Conservation (phyloP, 2,797 vertebrate genomes). For the Coendou prehensilis region DNA sequence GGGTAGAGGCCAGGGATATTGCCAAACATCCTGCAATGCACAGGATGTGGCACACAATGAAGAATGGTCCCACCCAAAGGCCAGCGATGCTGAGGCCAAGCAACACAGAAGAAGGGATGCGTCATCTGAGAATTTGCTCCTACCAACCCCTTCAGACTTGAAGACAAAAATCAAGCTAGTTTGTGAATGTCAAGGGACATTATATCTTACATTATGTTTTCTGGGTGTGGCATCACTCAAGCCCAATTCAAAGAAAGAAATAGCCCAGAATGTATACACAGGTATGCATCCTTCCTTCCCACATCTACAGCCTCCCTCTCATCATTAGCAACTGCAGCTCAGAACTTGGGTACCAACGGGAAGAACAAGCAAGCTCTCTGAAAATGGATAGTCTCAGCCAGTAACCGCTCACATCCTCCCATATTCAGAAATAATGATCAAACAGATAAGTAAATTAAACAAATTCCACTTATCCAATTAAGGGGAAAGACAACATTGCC, state of each 20-base stretch:
- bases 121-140: neutral
- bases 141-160: neutral
- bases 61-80: neutral
- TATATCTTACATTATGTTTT: neutral
- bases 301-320: neutral
- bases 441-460: neutral
- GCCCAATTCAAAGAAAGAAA: neutral
- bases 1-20: neutral
- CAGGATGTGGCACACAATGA: too few relatives aligned
- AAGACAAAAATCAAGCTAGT: neutral
- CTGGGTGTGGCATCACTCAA: neutral
- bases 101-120: neutral
- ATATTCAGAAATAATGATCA: too few relatives aligned
- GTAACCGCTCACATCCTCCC: neutral
- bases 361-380: neutral
- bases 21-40: neutral
- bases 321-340: neutral
- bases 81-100: neutral
- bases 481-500: neutral
- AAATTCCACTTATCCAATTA: neutral
- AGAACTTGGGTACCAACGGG: neutral
- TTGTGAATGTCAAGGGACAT: neutral
- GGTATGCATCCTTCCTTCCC: rapidly evolving
- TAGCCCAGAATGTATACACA: neutral
- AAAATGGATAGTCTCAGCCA: neutral